Percentiles rank a stretch among this genome's conserved stretches.
These are phyloP conservation scores for Tetanocera ferruginea DNA, from an alignment of 2,888 invertebrate genomes.

Conservation along the genomic window DNA sequence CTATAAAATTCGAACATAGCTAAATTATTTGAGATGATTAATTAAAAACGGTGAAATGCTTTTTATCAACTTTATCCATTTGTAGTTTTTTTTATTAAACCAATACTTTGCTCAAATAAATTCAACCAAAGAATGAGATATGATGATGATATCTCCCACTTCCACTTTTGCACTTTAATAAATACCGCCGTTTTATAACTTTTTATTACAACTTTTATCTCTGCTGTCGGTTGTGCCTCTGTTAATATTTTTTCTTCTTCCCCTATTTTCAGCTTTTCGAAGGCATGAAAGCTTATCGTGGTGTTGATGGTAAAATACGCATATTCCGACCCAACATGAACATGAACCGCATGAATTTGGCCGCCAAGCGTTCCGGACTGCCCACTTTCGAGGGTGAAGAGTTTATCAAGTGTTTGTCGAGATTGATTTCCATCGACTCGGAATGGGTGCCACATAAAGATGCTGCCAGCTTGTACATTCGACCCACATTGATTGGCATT, in stretches of 20 bases:
- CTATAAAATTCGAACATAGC: conserved; percentile 5
- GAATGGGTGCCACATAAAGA: conserved; percentile 98
- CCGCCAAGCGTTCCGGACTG: conserved; percentile 86
- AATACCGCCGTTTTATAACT: too few species aligned
- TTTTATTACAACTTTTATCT: too few species aligned
- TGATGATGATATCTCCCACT: too few species aligned
- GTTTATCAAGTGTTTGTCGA: conserved; percentile 85
- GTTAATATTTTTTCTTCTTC: conserved; percentile 9
- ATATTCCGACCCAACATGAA: conserved; percentile 96
- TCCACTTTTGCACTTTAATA: too few species aligned
- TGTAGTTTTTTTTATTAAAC: too few species aligned
- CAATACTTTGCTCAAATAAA: too few species aligned
- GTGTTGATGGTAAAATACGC: conserved; percentile 90
- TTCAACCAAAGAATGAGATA: too few species aligned
- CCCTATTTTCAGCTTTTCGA: conserved; percentile 85
- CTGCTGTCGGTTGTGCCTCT: too few species aligned
- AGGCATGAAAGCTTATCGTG: conserved; percentile 97
- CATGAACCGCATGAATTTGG: conserved; percentile 91
- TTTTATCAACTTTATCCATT: too few species aligned
- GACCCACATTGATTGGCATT: conserved; percentile 96
- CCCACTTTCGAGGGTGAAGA: conserved; percentile 92
- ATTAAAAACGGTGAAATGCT: too few species aligned
- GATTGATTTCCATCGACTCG: conserved; percentile 91
- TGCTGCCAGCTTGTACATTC: conserved; percentile 91
- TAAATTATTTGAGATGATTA: too few species aligned